phyloP scores from a whole-genome alignment of 2,113 vertebrate genomes.

The Puma concolor region DNA sequence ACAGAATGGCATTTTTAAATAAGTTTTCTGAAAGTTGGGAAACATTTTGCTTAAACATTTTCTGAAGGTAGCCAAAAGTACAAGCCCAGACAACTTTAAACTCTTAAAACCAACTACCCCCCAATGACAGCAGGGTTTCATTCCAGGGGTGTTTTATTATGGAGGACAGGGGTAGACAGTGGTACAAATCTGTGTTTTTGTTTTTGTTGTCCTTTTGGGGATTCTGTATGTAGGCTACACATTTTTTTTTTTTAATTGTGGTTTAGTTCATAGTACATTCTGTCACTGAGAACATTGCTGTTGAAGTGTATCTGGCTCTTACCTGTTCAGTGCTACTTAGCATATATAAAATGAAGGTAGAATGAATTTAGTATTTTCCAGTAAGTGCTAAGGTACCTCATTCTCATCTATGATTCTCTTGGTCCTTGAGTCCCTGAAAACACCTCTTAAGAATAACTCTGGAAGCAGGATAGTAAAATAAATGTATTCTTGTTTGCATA shows the following conservation, averaged over 20 bases:
- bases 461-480: conserved; percentile 34
- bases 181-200: background rate
- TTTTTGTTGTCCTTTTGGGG: background rate
- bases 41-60: conserved; percentile 1
- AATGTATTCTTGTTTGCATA: conserved; percentile 32
- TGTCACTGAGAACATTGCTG: background rate
- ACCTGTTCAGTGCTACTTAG: background rate
- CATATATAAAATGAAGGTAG: background rate
- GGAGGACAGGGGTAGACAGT: background rate
- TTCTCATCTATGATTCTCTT: conserved; percentile 12
- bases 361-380: conserved; percentile 44
- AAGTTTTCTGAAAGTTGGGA: conserved; percentile 24
- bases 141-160: background rate
- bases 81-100: conserved; percentile 1
- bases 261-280: background rate
- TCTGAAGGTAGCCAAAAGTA: background rate
- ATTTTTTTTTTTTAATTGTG: background rate
- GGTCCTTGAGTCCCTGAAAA: background rate
- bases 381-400: background rate
- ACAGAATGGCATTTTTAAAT: background rate
- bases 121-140: background rate
- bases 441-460: conserved; percentile 27
- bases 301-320: background rate
- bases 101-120: background rate
- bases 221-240: background rate